Conservation (phyloP, 2,113 vertebrate species). For the Tetrax tetrax region DNA sequence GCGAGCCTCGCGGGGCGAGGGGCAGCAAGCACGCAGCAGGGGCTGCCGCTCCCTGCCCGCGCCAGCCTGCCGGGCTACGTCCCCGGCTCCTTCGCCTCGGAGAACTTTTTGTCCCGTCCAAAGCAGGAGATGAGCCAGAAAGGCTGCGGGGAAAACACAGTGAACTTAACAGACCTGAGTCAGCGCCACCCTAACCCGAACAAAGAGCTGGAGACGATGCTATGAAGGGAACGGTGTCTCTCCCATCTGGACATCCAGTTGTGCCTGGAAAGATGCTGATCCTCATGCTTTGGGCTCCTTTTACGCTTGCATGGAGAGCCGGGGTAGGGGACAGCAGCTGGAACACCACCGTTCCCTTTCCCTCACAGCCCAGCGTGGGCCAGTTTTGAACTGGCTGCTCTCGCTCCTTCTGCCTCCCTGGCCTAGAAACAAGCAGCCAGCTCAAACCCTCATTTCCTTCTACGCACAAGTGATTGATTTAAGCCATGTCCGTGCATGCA, state of each 20-base stretch:
- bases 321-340: neutral
- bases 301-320: accelerated
- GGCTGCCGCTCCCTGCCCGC: conserved; percentile 73
- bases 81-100: conserved; percentile 79
- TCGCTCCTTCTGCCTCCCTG: neutral
- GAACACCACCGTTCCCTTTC: neutral
- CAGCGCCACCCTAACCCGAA: neutral
- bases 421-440: neutral
- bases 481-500: neutral
- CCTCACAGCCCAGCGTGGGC: accelerated
- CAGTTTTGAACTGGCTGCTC: neutral
- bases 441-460: neutral
- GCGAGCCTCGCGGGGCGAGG: conserved; percentile 64
- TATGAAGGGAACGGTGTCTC: neutral
- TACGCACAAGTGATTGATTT: accelerated
- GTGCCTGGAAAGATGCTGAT: neutral
- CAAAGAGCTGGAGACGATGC: conserved; percentile 53
- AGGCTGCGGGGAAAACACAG: neutral
- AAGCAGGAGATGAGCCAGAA: conserved; percentile 65
- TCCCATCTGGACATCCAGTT: neutral
- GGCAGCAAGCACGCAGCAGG: conserved; percentile 67
- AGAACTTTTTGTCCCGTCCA: conserved; percentile 75
- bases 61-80: conserved; percentile 79
- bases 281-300: neutral
- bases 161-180: neutral